These are phyloP conservation scores for Syngnathoides biaculeatus DNA, from an alignment of 2,113 vertebrate genomes.

Conservation along the genomic window DNA sequence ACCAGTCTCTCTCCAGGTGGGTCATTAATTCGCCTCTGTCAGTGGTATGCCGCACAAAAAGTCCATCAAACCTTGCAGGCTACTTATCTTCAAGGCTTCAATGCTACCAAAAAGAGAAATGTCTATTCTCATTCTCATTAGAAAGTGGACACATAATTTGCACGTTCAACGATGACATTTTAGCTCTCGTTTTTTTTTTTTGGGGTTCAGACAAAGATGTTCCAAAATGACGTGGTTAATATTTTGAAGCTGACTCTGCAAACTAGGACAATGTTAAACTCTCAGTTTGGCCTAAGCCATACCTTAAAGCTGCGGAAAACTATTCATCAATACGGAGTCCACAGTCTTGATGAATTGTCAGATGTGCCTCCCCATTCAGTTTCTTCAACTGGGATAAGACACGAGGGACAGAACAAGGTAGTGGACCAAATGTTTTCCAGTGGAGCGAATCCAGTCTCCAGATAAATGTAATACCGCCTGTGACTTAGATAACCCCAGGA, in stretches of 20 bases:
- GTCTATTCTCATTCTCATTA: conserved; percentile 33
- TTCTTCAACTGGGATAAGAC: conserved; percentile 10
- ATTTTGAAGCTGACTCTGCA: conserved; percentile 25
- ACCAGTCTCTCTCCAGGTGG: conserved; percentile 51
- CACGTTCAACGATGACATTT: conserved; percentile 29
- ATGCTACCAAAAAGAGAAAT: conserved; percentile 29
- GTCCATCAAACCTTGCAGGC: conserved; percentile 54
- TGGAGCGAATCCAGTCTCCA: conserved; percentile 30
- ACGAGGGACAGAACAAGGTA: conserved; percentile 4
- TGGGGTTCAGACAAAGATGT: conserved; percentile 22
- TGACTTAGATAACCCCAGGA: conserved; percentile 33
- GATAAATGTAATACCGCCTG: conserved; percentile 32
- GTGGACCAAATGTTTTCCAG: conserved; percentile 32
- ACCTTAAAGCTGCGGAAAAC: conserved; percentile 6
- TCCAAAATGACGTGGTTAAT: conserved; percentile 4
- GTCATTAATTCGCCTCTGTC: conserved; percentile 68
- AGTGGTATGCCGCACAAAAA: conserved; percentile 62
- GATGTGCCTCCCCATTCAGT: conserved; percentile 15
- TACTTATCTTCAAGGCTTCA: conserved; percentile 47
- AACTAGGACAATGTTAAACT: conserved; percentile 32
- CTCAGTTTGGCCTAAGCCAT: conserved; percentile 4
- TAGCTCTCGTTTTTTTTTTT: conserved; percentile 17
- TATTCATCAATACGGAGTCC: neutral
- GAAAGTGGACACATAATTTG: conserved; percentile 40
- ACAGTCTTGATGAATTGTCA: conserved; percentile 4